Conservation (phyloP, 2,797 vertebrate genomes). For the Amblyraja radiata region DNA sequence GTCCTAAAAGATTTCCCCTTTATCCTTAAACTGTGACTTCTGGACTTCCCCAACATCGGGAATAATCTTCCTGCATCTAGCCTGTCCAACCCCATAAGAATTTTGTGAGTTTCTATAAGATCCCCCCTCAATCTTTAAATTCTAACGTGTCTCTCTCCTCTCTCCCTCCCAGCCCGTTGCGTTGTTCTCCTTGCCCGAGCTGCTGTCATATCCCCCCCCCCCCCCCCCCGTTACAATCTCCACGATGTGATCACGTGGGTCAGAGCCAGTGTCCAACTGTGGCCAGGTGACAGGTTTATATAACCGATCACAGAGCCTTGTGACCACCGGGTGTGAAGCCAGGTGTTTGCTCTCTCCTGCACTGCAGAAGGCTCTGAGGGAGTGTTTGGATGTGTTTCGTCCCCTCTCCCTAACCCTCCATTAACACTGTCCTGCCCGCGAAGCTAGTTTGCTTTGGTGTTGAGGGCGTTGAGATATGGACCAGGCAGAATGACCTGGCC, state of each 20-base stretch:
- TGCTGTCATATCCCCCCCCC: not conserved
- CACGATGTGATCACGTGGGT: not conserved
- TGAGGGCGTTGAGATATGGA: not conserved
- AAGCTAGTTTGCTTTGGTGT: not conserved
- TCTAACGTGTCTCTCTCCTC: conserved; percentile 35
- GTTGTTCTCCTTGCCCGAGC: not conserved
- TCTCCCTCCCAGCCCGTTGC: conserved; percentile 38
- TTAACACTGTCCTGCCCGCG: not conserved
- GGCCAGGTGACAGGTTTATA: too few relatives aligned
- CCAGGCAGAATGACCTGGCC: too few relatives aligned
- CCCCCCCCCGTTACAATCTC: too few relatives aligned
- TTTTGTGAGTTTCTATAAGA: too few relatives aligned
- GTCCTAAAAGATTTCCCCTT: too few relatives aligned
- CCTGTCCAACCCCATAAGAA: too few relatives aligned
- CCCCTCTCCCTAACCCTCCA: not conserved
- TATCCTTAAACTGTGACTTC: too few relatives aligned
- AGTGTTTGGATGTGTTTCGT: not conserved
- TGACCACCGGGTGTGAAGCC: not conserved
- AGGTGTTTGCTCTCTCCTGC: not conserved
- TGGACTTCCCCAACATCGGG: too few relatives aligned
- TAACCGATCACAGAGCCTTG: not conserved
- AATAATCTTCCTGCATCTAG: too few relatives aligned
- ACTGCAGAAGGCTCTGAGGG: not conserved
- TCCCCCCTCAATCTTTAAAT: too few relatives aligned
- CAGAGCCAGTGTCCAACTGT: not conserved